Conservation (phyloP, 1,140 invertebrate species). For the Drosophila tropicalis region DNA sequence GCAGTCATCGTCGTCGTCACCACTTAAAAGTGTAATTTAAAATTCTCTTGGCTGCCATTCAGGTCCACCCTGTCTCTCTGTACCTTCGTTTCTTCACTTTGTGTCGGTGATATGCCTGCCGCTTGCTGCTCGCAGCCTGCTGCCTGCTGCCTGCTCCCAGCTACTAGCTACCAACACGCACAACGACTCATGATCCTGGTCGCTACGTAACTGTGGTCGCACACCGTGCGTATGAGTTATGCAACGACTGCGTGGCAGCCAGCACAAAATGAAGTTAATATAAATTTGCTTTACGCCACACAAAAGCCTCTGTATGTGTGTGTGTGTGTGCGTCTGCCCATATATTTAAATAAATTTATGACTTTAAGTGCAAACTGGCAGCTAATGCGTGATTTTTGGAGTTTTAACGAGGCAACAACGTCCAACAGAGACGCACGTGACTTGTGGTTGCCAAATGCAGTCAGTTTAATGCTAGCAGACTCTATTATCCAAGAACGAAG, state of each 20-base stretch:
- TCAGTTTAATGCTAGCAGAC: not conserved
- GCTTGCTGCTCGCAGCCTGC: conserved; percentile 13
- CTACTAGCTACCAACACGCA: conserved; percentile 36
- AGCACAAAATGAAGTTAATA: conserved; percentile 75
- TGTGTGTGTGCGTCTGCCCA: conserved; percentile 32
- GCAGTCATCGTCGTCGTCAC: conserved; percentile 37
- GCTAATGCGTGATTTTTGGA: conserved; percentile 77
- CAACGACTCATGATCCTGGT: conserved; percentile 38
- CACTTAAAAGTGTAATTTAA: conserved; percentile 81
- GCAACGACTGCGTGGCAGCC: conserved; percentile 63
- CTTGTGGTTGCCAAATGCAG: conserved; percentile 22
- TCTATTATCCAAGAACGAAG: not conserved
- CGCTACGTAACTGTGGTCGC: conserved; percentile 45
- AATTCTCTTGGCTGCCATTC: conserved; percentile 79
- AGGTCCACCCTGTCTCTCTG: conserved; percentile 28
- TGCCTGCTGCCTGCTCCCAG: conserved; percentile 33
- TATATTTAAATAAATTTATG: conserved; percentile 81
- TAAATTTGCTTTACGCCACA: conserved; percentile 71
- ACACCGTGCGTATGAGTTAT: conserved; percentile 80
- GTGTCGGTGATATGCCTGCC: conserved; percentile 67
- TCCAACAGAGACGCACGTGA: conserved; percentile 47
- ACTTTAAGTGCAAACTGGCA: conserved; percentile 80
- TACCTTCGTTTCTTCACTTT: conserved; percentile 59
- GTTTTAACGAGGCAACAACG: conserved; percentile 40
- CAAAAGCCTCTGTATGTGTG: conserved; percentile 24